These are phyloP conservation scores for human (Homo sapiens) DNA, from an alignment of 2,113 vertebrate genomes.

Conservation along the genomic window DNA sequence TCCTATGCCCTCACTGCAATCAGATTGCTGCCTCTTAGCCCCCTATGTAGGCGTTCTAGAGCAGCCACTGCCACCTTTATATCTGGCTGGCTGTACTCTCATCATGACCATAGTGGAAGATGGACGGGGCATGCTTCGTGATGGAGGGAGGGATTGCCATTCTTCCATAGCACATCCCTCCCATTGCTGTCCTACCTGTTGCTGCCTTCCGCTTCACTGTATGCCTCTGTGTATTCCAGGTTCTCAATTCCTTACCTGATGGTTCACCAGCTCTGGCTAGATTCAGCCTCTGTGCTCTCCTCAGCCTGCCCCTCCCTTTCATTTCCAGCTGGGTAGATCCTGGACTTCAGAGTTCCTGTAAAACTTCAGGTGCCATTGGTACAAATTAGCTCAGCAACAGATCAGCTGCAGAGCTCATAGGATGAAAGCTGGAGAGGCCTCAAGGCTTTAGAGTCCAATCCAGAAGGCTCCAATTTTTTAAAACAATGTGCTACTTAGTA, in stretches of 20 bases:
- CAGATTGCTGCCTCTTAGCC: neutral
- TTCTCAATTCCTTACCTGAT: neutral
- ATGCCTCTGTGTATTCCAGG: neutral
- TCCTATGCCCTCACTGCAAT: neutral
- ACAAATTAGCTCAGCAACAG: neutral
- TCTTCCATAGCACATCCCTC: neutral
- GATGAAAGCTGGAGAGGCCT: neutral
- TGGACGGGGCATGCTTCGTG: neutral
- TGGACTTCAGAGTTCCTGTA: neutral
- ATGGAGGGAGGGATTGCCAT: too few relatives aligned
- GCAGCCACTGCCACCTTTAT: neutral
- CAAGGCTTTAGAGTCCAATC: neutral
- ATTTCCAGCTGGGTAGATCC: neutral
- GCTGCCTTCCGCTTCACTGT: neutral
- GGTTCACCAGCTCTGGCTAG: neutral
- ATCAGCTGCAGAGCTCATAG: neutral
- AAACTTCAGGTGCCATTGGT: neutral
- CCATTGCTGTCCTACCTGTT: neutral
- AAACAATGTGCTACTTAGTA: neutral
- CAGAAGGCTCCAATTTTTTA: neutral
- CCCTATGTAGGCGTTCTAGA: accelerated
- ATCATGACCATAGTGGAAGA: neutral
- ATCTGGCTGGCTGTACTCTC: neutral
- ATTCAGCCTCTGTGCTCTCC: neutral
- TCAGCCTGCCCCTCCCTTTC: neutral